Evolutionary conservation across 2,797 vertebrate species (phyloP).

Genomic region (Emys orbicularis): DNA sequence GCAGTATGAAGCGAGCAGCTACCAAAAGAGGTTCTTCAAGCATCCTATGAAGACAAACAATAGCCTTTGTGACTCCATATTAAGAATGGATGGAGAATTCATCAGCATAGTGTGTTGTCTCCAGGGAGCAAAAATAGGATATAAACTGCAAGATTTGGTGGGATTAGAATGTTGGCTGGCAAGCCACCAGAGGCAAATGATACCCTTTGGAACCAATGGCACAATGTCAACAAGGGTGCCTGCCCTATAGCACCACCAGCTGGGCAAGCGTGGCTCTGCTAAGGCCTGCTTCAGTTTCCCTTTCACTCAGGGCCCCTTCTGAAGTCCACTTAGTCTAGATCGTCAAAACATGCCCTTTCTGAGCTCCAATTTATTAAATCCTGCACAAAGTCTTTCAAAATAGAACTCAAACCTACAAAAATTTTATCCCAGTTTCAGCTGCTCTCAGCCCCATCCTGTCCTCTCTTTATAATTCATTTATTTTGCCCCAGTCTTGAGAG

Average conservation of each 20-base stretch:
- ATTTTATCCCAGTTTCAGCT: background rate
- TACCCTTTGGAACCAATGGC: background rate
- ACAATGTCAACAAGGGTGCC: background rate
- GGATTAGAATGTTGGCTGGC: no score
- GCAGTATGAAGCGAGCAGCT: background rate
- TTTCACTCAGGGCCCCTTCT: background rate
- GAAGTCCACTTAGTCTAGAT: background rate
- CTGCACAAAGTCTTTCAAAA: background rate
- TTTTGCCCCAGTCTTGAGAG: no score
- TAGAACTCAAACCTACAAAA: background rate
- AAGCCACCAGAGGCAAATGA: background rate
- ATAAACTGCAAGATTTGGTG: background rate
- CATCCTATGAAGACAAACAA: background rate
- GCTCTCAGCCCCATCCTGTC: background rate
- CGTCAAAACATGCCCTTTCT: background rate
- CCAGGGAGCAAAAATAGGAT: background rate
- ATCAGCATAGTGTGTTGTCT: background rate
- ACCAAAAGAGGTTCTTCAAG: background rate
- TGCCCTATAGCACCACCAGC: background rate
- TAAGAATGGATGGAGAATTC: background rate
- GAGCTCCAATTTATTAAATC: background rate
- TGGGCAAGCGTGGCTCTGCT: background rate
- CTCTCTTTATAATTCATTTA: no score
- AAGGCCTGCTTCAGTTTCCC: background rate
- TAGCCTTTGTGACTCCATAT: background rate